phyloP scores from a whole-genome alignment of 92 coral and sea anemone genomes.

The Parazoanthus swiftii region DNA sequence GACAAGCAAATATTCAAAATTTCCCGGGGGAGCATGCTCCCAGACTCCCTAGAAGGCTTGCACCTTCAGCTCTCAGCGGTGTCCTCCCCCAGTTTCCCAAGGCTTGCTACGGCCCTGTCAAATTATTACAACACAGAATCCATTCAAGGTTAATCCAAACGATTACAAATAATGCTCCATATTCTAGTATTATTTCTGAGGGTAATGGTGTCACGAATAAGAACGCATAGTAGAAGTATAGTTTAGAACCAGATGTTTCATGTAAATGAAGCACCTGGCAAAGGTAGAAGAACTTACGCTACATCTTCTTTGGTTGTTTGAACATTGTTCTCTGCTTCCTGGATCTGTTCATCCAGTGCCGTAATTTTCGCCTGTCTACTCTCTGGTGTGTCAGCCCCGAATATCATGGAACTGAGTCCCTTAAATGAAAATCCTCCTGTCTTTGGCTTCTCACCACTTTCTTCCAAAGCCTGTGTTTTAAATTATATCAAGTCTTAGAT shows the following conservation, averaged over 20 bases:
- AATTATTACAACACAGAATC: no score
- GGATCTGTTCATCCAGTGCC: slow-evolving; percentile 82
- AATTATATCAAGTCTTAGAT: not conserved
- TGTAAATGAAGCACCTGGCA: not conserved
- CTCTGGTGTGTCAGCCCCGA: slow-evolving; percentile 94
- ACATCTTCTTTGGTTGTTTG: slow-evolving; percentile 85
- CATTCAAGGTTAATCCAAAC: no score
- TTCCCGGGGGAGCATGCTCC: no score
- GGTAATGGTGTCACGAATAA: not conserved
- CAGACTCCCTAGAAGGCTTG: no score
- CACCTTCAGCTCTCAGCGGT: no score
- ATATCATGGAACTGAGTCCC: slow-evolving; percentile 93
- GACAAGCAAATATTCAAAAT: no score
- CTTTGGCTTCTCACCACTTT: slow-evolving; percentile 80
- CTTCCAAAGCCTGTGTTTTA: slow-evolving; percentile 61
- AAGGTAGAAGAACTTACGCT: slow-evolving; percentile 45
- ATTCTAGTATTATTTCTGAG: no score
- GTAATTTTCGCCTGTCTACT: slow-evolving; percentile 71
- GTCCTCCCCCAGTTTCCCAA: no score
- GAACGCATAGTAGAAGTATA: no score
- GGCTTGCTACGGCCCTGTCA: no score
- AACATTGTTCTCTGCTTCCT: slow-evolving; percentile 78
- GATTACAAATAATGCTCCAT: no score
- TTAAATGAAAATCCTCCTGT: slow-evolving; percentile 82
- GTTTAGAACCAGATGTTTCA: not conserved